Evolutionary conservation across 1,140 invertebrate species (phyloP).

Genomic region (Drosophila bifasciata): DNA sequence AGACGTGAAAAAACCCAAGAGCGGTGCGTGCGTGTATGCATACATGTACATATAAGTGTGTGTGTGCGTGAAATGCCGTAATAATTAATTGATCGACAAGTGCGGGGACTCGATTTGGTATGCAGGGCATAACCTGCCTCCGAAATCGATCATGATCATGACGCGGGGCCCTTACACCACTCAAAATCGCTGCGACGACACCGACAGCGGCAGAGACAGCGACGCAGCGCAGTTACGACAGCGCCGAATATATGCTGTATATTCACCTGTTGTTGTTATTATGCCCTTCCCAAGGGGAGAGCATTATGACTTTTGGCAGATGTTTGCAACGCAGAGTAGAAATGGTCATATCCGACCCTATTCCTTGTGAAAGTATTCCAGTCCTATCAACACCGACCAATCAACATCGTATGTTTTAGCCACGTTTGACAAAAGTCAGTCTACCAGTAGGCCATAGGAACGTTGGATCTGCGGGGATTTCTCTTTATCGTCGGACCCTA

Average conservation of each 20-base stretch:
- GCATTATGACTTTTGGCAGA: too few species aligned
- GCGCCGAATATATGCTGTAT: constrained; percentile 34
- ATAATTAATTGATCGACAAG: constrained; percentile 82
- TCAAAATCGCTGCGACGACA: constrained; percentile 19
- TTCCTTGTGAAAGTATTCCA: too few species aligned
- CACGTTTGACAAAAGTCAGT: too few species aligned
- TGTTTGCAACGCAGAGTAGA: too few species aligned
- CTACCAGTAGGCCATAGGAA: too few species aligned
- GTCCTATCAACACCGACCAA: too few species aligned
- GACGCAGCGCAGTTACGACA: constrained; percentile 53
- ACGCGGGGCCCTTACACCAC: constrained; percentile 57
- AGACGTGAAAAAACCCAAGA: constrained; percentile 60
- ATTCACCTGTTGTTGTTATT: constrained; percentile 64
- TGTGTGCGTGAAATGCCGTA: constrained; percentile 70
- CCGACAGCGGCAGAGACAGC: constrained; percentile 10
- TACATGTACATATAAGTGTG: constrained; percentile 1
- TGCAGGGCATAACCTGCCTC: constrained; percentile 61
- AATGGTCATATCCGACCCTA: too few species aligned
- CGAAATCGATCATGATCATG: constrained; percentile 72
- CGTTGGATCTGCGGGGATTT: too few species aligned
- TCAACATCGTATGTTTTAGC: too few species aligned
- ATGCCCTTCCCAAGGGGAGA: constrained; percentile 10
- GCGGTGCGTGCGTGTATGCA: constrained; percentile 2
- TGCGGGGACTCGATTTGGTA: constrained; percentile 74
- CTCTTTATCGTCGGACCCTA: too few species aligned